Evolutionary conservation across 1,140 invertebrate species (phyloP), one percentile per base, ranked within the genome.

Genomic region (Drosophila serrata): DNA sequence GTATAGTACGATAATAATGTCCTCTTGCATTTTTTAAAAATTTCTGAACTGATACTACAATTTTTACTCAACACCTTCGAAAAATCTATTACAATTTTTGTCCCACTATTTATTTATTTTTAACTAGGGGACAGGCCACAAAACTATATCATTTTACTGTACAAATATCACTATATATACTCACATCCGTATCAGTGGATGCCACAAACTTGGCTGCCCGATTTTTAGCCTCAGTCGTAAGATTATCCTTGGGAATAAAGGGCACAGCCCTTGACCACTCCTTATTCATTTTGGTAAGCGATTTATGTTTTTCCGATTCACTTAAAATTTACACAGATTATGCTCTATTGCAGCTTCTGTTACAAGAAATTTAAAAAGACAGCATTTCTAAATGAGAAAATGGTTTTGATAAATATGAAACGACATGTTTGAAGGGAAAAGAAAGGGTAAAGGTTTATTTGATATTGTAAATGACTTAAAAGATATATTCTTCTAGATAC

Each of bases 161-260:
- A 6, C 9, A 33, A 13, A 19, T 7, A 51, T 51, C 12, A 7
- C 0, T 3, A 19, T 42, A 29, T 19, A n/a, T 15, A 58, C 64
- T 73, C 19, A 91, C 88, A 6, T 91, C 79, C 4, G 39, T 37
- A 9, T 85, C 79, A 29, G 51, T 68, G 3, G 70, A 79, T 12
- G 82, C 35, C 27, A 69, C 57, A 69, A 76, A 85, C 6, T 29
- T 29, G 12, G 9, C 57, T 17, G 69, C 46, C 31, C 75, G 46
- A 24, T 46, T 19, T 22, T 57, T 68, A 0, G 75, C 78, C 53
- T 77, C 73, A 3, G 79, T 88, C 0, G 27, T 77, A 5, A 88
- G 40, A 68, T 88, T 79, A 68, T 82, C 64, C 37, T 55, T 82
- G 0, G 79, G 84, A 7, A 6, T 24, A 39, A 35, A 74, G 4